Percentiles rank a stretch among this genome's conserved stretches.
Conservation (phyloP, 2,797 vertebrate genomes). For the Karalla daura region DNA sequence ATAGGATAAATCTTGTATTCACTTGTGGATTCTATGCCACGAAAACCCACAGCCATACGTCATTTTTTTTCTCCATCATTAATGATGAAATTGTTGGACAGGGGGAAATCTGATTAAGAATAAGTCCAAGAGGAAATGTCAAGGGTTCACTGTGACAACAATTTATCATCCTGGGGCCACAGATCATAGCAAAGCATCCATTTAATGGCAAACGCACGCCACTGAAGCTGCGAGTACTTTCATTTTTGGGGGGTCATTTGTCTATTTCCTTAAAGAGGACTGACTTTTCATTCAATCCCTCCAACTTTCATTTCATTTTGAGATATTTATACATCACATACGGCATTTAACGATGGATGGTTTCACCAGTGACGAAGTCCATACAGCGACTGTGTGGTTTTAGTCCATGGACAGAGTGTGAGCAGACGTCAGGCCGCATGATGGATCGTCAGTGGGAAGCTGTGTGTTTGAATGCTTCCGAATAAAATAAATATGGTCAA, state of each 20-base stretch:
- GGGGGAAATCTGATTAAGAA: not conserved
- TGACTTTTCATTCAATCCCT: not conserved
- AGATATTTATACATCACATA: not conserved
- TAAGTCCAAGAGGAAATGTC: not conserved
- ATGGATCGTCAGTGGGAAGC: not conserved
- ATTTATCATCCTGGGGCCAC: not conserved
- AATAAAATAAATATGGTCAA: not conserved
- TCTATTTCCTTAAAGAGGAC: not conserved
- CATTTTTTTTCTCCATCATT: not conserved
- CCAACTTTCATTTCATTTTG: not conserved
- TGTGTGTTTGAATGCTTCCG: slow-evolving; percentile 5
- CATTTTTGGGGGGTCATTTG: no score
- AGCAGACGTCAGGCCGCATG: not conserved
- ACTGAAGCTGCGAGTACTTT: no score
- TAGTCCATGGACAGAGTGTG: not conserved
- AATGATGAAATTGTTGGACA: not conserved
- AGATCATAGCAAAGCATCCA: not conserved
- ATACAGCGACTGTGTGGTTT: not conserved
- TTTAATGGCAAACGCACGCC: no score
- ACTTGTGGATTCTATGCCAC: not conserved
- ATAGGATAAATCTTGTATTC: not conserved
- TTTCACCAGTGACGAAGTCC: slow-evolving; percentile 3
- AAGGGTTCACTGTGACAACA: not conserved
- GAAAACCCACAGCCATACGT: not conserved
- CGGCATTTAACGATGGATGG: slow-evolving; percentile 1